Evolutionary conservation across 2,797 vertebrate species (phyloP).

Genomic region (Xyrichtys novacula): DNA sequence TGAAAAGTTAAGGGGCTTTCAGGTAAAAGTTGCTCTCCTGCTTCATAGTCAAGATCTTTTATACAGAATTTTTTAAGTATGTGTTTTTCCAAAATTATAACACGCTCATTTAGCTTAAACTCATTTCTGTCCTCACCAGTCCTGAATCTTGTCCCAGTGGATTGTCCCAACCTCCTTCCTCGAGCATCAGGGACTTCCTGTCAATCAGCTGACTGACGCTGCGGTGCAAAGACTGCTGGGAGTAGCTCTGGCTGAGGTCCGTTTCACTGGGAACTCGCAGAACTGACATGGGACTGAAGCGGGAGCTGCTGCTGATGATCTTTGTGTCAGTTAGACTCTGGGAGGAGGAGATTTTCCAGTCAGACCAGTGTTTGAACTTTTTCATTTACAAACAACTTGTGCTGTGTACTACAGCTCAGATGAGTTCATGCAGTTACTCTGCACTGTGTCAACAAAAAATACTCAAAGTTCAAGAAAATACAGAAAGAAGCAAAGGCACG

Average conservation of each 20-base stretch:
- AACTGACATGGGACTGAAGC: constrained; percentile 81
- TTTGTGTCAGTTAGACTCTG: constrained; percentile 91
- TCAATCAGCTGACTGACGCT: constrained; percentile 94
- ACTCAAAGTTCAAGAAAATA: too few relatives aligned
- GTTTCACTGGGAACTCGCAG: constrained; percentile 84
- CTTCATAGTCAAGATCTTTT: too few relatives aligned
- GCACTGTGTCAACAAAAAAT: neutral
- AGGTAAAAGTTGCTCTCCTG: too few relatives aligned
- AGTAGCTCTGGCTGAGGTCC: constrained; percentile 82
- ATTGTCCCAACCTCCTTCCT: constrained; percentile 89
- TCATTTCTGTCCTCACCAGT: constrained; percentile 64
- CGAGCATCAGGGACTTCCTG: constrained; percentile 86
- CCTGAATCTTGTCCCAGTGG: constrained; percentile 86
- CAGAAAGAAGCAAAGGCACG: neutral
- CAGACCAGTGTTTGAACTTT: neutral
- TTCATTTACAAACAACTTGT: neutral
- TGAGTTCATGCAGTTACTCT: neutral
- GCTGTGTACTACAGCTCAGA: neutral
- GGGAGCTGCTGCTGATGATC: constrained; percentile 81
- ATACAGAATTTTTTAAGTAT: too few relatives aligned
- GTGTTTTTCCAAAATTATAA: too few relatives aligned
- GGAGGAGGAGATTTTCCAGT: constrained; percentile 2
- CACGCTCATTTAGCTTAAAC: constrained; percentile 4
- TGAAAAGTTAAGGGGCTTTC: too few relatives aligned
- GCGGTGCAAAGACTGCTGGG: constrained; percentile 89